These are phyloP conservation scores for Scaptomyza hsui DNA, from an alignment of 1,140 invertebrate species.

Conservation along the genomic window DNA sequence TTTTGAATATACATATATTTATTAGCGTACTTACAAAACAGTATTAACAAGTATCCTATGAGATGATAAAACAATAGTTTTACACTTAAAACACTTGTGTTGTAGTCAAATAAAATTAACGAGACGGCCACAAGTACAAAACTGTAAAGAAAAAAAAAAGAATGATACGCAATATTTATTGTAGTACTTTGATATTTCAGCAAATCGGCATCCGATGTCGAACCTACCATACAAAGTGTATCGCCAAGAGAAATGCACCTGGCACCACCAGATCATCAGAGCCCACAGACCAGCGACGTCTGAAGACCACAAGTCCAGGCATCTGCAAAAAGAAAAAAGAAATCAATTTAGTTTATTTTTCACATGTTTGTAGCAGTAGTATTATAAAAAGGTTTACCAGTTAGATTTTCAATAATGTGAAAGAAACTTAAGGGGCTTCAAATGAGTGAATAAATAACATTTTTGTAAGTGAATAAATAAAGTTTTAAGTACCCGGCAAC, in stretches of 20 bases:
- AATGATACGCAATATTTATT: too few species aligned
- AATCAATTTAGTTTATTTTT: neutral
- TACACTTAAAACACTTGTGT: conserved; percentile 86
- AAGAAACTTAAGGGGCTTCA: too few species aligned
- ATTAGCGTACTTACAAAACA: conserved; percentile 82
- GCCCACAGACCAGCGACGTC: conserved; percentile 93
- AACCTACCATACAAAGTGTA: conserved; percentile 92
- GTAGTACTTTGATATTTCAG: too few species aligned
- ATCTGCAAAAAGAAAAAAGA: conserved; percentile 84
- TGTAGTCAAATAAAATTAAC: conserved; percentile 87
- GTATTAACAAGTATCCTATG: conserved; percentile 89
- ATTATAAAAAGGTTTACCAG: too few species aligned
- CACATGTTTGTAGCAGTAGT: too few species aligned
- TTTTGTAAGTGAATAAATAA: too few species aligned
- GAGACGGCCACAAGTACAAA: conserved; percentile 83
- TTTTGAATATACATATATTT: neutral
- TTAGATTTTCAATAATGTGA: too few species aligned
- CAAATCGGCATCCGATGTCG: too few species aligned
- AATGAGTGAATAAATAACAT: too few species aligned
- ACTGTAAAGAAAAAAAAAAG: conserved; percentile 44
- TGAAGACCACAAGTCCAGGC: conserved; percentile 94
- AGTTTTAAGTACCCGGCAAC: too few species aligned
- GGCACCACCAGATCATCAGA: conserved; percentile 95
- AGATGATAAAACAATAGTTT: conserved; percentile 88
- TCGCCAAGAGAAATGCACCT: conserved; percentile 89